phyloP scores from a whole-genome alignment of 2,888 invertebrate species.

The Biston betularia region DNA sequence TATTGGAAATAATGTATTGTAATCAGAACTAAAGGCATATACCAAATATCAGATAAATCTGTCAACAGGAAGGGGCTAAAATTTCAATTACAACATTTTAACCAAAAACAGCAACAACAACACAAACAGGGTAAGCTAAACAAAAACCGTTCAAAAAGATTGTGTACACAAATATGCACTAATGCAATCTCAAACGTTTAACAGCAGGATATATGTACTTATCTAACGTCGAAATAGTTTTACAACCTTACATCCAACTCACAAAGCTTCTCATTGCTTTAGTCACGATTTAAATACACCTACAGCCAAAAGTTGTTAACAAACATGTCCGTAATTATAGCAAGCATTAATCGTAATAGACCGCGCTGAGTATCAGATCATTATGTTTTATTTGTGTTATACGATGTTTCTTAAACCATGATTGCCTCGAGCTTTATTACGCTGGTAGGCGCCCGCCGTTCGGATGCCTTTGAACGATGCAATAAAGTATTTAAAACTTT shows the following conservation, averaged over 20 bases:
- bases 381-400: conserved; percentile 49
- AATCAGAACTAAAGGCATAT: too few relatives aligned
- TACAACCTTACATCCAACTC: conserved; percentile 29
- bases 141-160: too few relatives aligned
- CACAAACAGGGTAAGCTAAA: too few relatives aligned
- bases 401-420: conserved; percentile 51
- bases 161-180: too few relatives aligned
- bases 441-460: conserved; percentile 41
- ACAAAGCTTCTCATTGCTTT: conserved; percentile 36
- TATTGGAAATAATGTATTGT: too few relatives aligned
- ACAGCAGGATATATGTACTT: conserved; percentile 1
- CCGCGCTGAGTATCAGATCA: conserved; percentile 45
- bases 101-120: too few relatives aligned
- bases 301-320: conserved; percentile 59
- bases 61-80: too few relatives aligned
- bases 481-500: conserved; percentile 35
- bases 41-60: too few relatives aligned
- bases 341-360: conserved; percentile 55
- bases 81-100: too few relatives aligned
- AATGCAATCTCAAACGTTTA: neutral
- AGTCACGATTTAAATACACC: conserved; percentile 56
- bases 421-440: conserved; percentile 48
- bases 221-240: conserved; percentile 26
- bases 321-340: conserved; percentile 60
- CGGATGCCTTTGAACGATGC: conserved; percentile 23